These are phyloP conservation scores for Philaethria dido DNA, from an alignment of 2,888 invertebrate genomes.

Conservation along the genomic window DNA sequence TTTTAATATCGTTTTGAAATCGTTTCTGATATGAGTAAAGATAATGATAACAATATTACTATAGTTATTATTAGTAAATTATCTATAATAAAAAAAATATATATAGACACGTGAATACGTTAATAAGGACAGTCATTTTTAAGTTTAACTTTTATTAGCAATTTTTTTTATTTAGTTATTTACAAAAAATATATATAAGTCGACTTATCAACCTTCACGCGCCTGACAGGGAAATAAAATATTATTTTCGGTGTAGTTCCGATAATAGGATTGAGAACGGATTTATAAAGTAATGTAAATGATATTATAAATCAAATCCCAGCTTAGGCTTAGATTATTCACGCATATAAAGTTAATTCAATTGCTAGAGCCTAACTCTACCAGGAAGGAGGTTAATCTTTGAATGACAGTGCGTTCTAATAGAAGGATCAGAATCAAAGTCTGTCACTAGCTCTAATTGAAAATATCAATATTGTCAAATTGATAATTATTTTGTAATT, in stretches of 20 bases:
- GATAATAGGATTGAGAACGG: neutral
- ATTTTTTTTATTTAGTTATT: too few relatives aligned
- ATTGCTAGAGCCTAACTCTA: slow-evolving; percentile 12
- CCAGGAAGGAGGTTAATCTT: slow-evolving; percentile 34
- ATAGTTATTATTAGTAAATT: too few relatives aligned
- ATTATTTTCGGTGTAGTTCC: neutral
- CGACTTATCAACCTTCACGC: too few relatives aligned
- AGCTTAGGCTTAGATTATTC: slow-evolving; percentile 13
- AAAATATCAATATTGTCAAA: neutral
- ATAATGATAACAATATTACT: too few relatives aligned
- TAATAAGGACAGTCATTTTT: too few relatives aligned
- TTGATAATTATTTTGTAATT: neutral
- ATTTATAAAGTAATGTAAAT: slow-evolving; percentile 15
- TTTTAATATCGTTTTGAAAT: neutral
- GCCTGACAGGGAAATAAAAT: neutral
- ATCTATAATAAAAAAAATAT: too few relatives aligned
- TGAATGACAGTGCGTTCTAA: slow-evolving; percentile 32
- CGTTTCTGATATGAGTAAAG: neutral
- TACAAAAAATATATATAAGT: too few relatives aligned
- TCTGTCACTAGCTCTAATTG: slow-evolving; percentile 27
- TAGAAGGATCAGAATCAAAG: slow-evolving; percentile 32
- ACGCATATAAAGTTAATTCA: slow-evolving; percentile 6
- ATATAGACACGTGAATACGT: too few relatives aligned
- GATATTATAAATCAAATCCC: slow-evolving; percentile 14
- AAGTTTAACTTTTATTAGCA: too few relatives aligned